These are phyloP conservation scores for Synchiropus splendidus DNA, from an alignment of 2,113 vertebrate species.

Conservation along the genomic window DNA sequence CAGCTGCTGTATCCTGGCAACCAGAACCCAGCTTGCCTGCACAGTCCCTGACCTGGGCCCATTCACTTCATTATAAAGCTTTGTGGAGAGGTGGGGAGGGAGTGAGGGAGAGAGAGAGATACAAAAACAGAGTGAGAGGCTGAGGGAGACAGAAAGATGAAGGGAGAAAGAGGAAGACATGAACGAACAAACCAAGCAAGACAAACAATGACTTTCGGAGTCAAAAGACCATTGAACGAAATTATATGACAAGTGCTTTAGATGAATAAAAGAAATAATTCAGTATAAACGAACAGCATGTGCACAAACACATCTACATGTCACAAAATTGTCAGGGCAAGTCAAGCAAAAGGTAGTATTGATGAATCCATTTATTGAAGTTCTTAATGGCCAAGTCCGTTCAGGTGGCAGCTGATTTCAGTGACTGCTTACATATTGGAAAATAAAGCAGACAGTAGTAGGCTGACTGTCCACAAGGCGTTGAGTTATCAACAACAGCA, in stretches of 20 bases:
- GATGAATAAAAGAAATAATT: too few relatives aligned
- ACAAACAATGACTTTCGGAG: too few relatives aligned
- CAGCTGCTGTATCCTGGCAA: conserved; percentile 73
- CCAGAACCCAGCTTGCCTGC: conserved; percentile 53
- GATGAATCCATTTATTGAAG: neutral
- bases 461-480: conserved; percentile 36
- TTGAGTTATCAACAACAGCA: conserved; percentile 27
- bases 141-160: too few relatives aligned
- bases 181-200: too few relatives aligned
- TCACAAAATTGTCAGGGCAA: too few relatives aligned
- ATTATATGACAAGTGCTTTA: too few relatives aligned
- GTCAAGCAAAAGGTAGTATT: conserved; percentile 16
- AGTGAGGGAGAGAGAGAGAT: conserved; percentile 42
- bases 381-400: too few relatives aligned
- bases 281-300: too few relatives aligned
- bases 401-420: too few relatives aligned
- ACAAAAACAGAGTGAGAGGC: too few relatives aligned
- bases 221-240: too few relatives aligned
- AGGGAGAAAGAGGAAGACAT: conserved; percentile 60
- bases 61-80: conserved; percentile 76
- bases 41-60: conserved; percentile 66
- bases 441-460: conserved; percentile 12
- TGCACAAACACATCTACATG: conserved; percentile 13
- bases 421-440: too few relatives aligned
- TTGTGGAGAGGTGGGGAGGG: conserved; percentile 55